A percentile compares a stretch with the other conserved stretches of the same genome.
These are phyloP conservation scores for Eudyptes chrysolophus DNA, from an alignment of 2,113 vertebrate species.

Conservation along the genomic window DNA sequence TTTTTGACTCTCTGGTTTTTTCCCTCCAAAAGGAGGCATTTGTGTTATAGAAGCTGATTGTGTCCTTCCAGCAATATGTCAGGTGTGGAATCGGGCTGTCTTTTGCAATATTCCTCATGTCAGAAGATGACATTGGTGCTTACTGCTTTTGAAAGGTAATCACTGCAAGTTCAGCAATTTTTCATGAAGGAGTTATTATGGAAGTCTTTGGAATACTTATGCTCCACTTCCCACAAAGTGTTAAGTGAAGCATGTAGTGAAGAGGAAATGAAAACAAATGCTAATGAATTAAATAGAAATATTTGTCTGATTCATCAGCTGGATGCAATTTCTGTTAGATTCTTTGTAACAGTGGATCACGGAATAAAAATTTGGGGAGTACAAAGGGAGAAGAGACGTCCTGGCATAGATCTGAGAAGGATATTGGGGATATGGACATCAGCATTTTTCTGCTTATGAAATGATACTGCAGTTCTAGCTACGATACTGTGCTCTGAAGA, in stretches of 20 bases:
- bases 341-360: not conserved
- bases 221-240: not conserved
- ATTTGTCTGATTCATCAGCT: not conserved
- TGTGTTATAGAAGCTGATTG: not conserved
- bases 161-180: not conserved
- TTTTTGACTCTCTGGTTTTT: not conserved
- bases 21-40: not conserved
- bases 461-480: not conserved
- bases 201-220: not conserved
- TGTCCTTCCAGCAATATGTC: constrained; percentile 26
- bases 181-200: not conserved
- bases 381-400: not conserved
- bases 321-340: not conserved
- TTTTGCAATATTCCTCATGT: not conserved
- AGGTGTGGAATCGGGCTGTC: not conserved
- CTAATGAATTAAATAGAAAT: not conserved
- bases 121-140: not conserved
- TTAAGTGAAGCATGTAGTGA: not conserved
- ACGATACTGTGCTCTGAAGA: not conserved
- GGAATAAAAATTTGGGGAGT: not conserved
- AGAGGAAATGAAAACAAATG: not conserved
- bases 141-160: not conserved
- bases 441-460: constrained; percentile 25
- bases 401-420: not conserved
- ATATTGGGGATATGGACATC: constrained; percentile 8